Percentiles rank a stretch among this genome's conserved stretches.
Evolutionary conservation across 2,113 vertebrate genomes (phyloP).

Genomic region (Nansenia antarctica): DNA sequence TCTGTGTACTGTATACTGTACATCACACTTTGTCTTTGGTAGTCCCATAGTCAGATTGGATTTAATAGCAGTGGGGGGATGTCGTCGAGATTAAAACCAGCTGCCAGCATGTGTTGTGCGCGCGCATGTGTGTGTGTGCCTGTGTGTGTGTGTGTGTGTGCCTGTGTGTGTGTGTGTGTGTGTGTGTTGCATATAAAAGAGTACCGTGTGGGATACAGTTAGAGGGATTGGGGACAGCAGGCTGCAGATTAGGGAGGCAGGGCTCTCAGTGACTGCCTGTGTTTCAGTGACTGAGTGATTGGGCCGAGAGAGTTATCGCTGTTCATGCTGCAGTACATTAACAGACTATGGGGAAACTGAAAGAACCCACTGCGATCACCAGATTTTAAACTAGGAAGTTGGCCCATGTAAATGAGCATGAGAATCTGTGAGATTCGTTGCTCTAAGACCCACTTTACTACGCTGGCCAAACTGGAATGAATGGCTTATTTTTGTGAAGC

Average conservation of each 20-base stretch:
- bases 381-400: conserved; percentile 26
- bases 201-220: conserved; percentile 38
- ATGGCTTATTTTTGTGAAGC: neutral
- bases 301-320: conserved; percentile 39
- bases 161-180: conserved; percentile 3
- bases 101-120: too few species aligned
- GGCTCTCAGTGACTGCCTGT: conserved; percentile 25
- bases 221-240: conserved; percentile 52
- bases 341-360: conserved; percentile 19
- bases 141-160: conserved; percentile 14
- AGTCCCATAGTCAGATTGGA: conserved; percentile 13
- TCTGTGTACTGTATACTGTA: conserved; percentile 37
- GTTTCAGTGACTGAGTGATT: conserved; percentile 4
- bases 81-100: conserved; percentile 21
- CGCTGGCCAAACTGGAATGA: neutral
- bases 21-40: conserved; percentile 43
- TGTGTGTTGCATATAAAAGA: conserved; percentile 29
- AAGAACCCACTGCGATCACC: neutral
- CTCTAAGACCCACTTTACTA: conserved; percentile 8
- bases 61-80: conserved; percentile 30
- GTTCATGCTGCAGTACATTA: conserved; percentile 40
- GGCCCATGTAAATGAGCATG: conserved; percentile 49
- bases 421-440: conserved; percentile 34
- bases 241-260: conserved; percentile 56
- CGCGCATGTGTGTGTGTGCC: neutral